Conservation (phyloP, 2,113 vertebrate genomes). For the Eptatretus burgeri region DNA sequence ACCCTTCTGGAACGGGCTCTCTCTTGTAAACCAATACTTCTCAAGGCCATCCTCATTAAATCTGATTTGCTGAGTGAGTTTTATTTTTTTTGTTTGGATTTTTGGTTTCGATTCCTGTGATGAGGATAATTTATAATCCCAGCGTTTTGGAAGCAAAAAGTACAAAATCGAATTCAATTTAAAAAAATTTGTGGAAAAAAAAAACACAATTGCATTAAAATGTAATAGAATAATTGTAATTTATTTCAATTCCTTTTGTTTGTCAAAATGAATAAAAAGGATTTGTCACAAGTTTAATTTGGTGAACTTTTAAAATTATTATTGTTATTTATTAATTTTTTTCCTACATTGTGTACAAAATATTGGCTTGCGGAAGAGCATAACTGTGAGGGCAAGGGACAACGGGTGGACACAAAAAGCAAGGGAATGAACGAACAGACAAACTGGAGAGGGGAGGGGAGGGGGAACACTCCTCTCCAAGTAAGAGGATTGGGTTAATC, state of each 20-base stretch:
- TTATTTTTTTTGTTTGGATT: not conserved
- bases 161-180: conserved; percentile 9
- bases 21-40: conserved; percentile 69
- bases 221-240: not conserved
- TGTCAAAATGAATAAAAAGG: too few species aligned
- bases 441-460: too few species aligned
- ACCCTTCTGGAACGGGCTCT: conserved; percentile 68
- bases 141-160: not conserved
- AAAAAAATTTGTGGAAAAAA: not conserved
- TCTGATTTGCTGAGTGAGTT: conserved; percentile 71
- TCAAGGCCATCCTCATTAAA: conserved; percentile 92
- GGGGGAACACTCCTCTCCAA: not conserved
- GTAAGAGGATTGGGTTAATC: not conserved
- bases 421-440: too few species aligned
- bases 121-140: not conserved
- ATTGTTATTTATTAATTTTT: too few species aligned
- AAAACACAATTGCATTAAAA: too few species aligned
- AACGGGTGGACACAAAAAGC: too few species aligned
- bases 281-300: too few species aligned
- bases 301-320: too few species aligned
- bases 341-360: too few species aligned
- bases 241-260: not conserved
- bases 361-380: too few species aligned
- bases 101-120: conserved; percentile 5
- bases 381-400: too few species aligned